Evolutionary conservation across 2,797 vertebrate species (phyloP).

Genomic region (Macropodus opercularis): DNA sequence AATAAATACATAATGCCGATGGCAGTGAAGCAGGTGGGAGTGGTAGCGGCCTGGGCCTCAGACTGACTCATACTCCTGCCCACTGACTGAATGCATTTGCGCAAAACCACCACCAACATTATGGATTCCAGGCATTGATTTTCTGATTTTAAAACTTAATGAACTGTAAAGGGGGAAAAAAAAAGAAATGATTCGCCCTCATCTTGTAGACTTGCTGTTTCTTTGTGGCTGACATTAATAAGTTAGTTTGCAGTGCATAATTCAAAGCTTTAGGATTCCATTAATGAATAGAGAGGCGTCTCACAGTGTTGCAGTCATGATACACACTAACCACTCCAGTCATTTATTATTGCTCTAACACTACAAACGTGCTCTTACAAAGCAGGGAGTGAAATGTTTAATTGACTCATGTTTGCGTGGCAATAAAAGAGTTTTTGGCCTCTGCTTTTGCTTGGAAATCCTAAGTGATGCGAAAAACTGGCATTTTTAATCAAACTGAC

Average conservation of each 20-base stretch:
- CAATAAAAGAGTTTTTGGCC: too few species aligned
- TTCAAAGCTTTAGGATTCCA: slow-evolving; percentile 66
- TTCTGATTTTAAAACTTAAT: slow-evolving; percentile 78
- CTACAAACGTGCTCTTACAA: slow-evolving; percentile 5
- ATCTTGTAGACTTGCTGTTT: slow-evolving; percentile 36
- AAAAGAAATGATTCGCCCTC: slow-evolving; percentile 20
- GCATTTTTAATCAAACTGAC: too few species aligned
- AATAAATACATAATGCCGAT: slow-evolving; percentile 70
- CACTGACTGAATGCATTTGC: slow-evolving; percentile 70
- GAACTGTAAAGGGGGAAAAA: slow-evolving; percentile 51
- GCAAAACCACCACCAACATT: slow-evolving; percentile 66
- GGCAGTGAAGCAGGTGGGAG: slow-evolving; percentile 69
- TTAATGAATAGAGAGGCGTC: slow-evolving; percentile 49
- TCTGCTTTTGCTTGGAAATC: too few species aligned
- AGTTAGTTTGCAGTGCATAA: slow-evolving; percentile 60
- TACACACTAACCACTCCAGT: slow-evolving; percentile 24
- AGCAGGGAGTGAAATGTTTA: slow-evolving; percentile 12
- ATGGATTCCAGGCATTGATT: slow-evolving; percentile 75
- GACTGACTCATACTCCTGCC: slow-evolving; percentile 63
- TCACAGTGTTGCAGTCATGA: slow-evolving; percentile 27
- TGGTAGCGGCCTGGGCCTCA: slow-evolving; percentile 51
- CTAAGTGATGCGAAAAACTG: too few species aligned
- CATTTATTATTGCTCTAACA: slow-evolving; percentile 9
- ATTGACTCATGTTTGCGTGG: slow-evolving; percentile 1
- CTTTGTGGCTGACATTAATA: slow-evolving; percentile 59